These are phyloP conservation scores for Bolinopsis microptera DNA, from an alignment of 37 sponge, comb jelly and placozoan species.

Conservation along the genomic window DNA sequence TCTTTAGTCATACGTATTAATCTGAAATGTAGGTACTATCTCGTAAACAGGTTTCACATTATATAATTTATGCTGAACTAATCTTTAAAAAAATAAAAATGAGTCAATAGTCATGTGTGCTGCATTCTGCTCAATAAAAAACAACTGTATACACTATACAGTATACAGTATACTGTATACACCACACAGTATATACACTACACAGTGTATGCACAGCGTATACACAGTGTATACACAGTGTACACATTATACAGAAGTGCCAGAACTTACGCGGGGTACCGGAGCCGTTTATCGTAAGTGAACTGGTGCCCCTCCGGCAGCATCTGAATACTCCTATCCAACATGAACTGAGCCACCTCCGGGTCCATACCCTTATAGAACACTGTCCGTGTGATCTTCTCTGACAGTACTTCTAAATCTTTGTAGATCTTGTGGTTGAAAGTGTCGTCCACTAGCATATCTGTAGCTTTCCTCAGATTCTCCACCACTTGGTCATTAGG, in stretches of 20 bases:
- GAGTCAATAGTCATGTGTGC: too few species aligned
- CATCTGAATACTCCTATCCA: constrained; percentile 30
- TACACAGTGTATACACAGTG: too few species aligned
- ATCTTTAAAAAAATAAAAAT: too few species aligned
- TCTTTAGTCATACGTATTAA: constrained; percentile 17
- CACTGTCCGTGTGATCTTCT: constrained; percentile 2
- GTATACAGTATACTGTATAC: too few species aligned
- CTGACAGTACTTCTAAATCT: constrained; percentile 4
- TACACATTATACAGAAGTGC: too few species aligned
- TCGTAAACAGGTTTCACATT: too few species aligned
- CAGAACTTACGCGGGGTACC: constrained; percentile 58
- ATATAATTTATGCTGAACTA: too few species aligned
- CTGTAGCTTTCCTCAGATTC: background rate
- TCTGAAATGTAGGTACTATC: too few species aligned
- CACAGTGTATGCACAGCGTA: too few species aligned
- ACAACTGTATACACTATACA: too few species aligned
- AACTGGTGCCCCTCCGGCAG: constrained; percentile 21
- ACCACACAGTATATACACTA: too few species aligned
- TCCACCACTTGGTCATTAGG: background rate
- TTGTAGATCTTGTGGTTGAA: background rate
- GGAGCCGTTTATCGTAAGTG: background rate
- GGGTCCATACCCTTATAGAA: constrained; percentile 1
- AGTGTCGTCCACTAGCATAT: background rate
- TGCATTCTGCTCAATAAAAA: too few species aligned
- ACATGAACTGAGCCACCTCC: constrained; percentile 27